phyloP scores from a whole-genome alignment of 2,888 invertebrate species.

The Calephelis perditalis region DNA sequence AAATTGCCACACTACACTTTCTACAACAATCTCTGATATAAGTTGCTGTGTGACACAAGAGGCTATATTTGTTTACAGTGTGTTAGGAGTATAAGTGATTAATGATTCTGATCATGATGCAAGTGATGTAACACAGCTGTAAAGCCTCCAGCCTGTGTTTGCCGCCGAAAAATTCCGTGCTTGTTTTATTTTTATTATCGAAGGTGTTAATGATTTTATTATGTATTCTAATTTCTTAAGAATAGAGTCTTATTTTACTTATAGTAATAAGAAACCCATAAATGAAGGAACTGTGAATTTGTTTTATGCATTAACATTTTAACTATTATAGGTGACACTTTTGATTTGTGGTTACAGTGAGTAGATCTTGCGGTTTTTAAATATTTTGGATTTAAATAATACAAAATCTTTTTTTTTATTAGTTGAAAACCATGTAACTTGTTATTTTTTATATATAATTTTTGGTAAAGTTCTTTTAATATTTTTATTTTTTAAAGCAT shows the following conservation, averaged over 20 bases:
- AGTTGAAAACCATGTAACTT: too few relatives aligned
- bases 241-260: background rate
- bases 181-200: background rate
- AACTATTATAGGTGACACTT: background rate
- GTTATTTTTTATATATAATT: too few relatives aligned
- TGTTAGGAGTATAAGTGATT: background rate
- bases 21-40: too few relatives aligned
- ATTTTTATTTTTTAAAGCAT: too few relatives aligned
- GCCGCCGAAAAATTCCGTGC: slow-evolving; percentile 15
- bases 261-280: background rate
- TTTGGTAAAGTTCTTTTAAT: too few relatives aligned
- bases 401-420: too few relatives aligned
- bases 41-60: too few relatives aligned
- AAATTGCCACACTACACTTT: too few relatives aligned
- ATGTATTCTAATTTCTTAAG: background rate
- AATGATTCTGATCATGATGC: slow-evolving; percentile 4
- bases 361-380: too few relatives aligned
- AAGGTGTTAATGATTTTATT: background rate
- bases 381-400: too few relatives aligned
- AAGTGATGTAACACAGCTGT: slow-evolving; percentile 3
- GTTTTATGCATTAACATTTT: slow-evolving; percentile 1
- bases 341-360: background rate
- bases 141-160: slow-evolving; percentile 6
- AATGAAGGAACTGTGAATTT: background rate
- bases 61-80: background rate